Conservation (phyloP, 2,888 invertebrate genomes). For the Xanthia icteritia region DNA sequence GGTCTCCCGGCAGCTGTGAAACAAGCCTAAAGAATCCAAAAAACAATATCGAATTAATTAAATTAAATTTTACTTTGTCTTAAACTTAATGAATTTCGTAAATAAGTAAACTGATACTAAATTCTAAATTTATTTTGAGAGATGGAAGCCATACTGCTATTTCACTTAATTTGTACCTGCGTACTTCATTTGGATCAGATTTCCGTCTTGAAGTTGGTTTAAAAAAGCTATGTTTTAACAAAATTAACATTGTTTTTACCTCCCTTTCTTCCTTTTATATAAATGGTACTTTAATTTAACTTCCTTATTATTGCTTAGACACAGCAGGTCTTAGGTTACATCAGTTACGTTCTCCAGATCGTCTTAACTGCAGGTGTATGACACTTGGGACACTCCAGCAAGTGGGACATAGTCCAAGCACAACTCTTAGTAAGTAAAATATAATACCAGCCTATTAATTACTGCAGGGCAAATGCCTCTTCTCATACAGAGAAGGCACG, state of each 20-base stretch:
- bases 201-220: not conserved
- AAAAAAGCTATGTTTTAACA: not conserved
- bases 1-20: no score
- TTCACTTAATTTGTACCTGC: not conserved
- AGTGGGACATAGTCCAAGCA: not conserved
- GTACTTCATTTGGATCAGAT: not conserved
- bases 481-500: no score
- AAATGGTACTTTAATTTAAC: not conserved
- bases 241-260: not conserved
- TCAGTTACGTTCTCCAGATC: not conserved
- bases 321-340: not conserved
- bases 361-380: no score
- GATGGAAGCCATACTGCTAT: not conserved
- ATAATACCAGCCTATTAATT: no score
- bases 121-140: not conserved
- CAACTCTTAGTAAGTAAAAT: not conserved
- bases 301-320: not conserved
- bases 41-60: conserved; percentile 5
- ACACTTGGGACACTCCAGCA: not conserved
- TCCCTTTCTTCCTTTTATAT: not conserved
- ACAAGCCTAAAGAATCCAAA: no score
- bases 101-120: not conserved
- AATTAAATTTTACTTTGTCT: not conserved
- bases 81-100: not conserved
- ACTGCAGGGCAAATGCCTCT: no score